phyloP scores from a whole-genome alignment of 23 tunicate genomes.

The Diplosoma virens region DNA sequence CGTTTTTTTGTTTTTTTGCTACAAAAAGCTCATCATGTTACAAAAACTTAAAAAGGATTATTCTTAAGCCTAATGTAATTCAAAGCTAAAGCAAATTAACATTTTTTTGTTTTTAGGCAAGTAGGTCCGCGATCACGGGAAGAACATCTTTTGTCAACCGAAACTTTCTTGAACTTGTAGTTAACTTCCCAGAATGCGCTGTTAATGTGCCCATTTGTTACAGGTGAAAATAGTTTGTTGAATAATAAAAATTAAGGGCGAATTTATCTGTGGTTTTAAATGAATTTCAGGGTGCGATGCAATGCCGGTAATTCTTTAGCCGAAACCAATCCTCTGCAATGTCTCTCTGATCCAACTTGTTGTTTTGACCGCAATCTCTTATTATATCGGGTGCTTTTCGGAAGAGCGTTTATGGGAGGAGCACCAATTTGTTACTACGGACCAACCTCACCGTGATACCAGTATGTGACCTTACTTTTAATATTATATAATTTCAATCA shows the following conservation, averaged over 20 bases:
- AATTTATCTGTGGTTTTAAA: background rate
- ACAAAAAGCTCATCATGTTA: too few relatives aligned
- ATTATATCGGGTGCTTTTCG: conserved; percentile 71
- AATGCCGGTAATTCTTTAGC: conserved; percentile 23
- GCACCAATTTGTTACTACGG: conserved; percentile 96
- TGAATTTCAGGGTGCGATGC: conserved; percentile 57
- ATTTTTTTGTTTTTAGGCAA: too few relatives aligned
- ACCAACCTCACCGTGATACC: conserved; percentile 55
- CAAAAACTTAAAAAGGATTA: too few relatives aligned
- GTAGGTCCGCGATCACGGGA: too few relatives aligned
- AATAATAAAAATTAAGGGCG: background rate
- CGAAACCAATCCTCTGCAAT: conserved; percentile 62
- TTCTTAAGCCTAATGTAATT: too few relatives aligned
- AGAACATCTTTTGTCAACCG: too few relatives aligned
- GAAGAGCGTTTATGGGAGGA: conserved; percentile 45
- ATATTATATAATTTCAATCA: background rate
- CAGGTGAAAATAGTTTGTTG: conserved; percentile 27
- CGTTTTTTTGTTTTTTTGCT: too few relatives aligned
- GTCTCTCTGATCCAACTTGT: conserved; percentile 67
- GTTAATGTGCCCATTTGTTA: conserved; percentile 77
- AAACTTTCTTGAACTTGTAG: too few relatives aligned
- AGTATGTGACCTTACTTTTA: conserved; percentile 19
- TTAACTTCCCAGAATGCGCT: conserved; percentile 83
- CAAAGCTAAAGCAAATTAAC: too few relatives aligned
- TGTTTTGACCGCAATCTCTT: conserved; percentile 87